Conservation (phyloP, 2,888 invertebrate genomes). For the Drosophila peninsularis region DNA sequence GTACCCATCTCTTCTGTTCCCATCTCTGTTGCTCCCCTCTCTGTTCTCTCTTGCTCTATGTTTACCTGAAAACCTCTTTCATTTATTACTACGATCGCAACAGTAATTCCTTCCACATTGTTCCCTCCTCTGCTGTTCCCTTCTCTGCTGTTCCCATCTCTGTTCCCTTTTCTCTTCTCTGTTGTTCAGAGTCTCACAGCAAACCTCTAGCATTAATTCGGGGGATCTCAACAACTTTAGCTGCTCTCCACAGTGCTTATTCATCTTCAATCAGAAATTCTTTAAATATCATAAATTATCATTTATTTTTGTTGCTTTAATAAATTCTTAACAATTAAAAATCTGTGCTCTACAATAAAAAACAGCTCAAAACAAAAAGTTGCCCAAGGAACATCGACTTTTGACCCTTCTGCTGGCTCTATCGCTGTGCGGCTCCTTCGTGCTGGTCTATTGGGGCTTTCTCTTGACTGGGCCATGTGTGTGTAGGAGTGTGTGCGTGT, state of each 20-base stretch:
- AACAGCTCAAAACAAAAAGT: conserved; percentile 3
- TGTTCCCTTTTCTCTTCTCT: too few species aligned
- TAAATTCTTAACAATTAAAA: conserved; percentile 1
- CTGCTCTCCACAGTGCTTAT: too few species aligned
- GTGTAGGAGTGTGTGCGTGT: conserved; percentile 18
- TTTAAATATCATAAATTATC: background rate
- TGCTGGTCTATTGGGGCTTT: conserved; percentile 29
- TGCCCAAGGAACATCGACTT: conserved; percentile 24
- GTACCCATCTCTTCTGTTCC: too few species aligned
- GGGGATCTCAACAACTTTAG: background rate
- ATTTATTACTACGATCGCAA: too few species aligned
- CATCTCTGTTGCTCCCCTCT: too few species aligned
- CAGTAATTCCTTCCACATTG: too few species aligned
- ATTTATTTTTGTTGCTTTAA: background rate
- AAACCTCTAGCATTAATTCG: background rate
- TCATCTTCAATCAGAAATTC: background rate
- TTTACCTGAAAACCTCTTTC: too few species aligned
- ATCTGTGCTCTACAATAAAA: background rate
- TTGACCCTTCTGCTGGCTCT: conserved; percentile 19
- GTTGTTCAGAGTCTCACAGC: background rate
- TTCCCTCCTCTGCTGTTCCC: too few species aligned
- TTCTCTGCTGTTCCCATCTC: too few species aligned
- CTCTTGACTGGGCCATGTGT: conserved; percentile 22
- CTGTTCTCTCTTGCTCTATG: too few species aligned
- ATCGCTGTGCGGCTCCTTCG: conserved; percentile 12